These are phyloP conservation scores for Myotis vivesi DNA, from an alignment of 2,797 vertebrate species.

Conservation along the genomic window DNA sequence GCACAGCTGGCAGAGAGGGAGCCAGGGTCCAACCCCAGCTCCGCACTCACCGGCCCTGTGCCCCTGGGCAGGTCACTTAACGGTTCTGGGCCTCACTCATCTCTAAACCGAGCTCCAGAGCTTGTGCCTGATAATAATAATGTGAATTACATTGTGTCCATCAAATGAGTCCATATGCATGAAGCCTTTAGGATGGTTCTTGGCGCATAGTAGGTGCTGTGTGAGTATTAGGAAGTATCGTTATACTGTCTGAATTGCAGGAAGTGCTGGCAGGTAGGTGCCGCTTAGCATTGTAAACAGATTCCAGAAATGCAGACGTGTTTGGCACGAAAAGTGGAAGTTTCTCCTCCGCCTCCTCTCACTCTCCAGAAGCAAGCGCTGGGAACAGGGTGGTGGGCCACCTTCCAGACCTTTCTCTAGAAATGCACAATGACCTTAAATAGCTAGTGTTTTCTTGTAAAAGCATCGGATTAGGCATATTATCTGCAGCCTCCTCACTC, in stretches of 20 bases:
- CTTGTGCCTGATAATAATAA: too few species aligned
- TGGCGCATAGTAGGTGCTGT: neutral
- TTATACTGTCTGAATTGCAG: accelerated
- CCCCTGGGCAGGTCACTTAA: neutral
- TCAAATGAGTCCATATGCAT: neutral
- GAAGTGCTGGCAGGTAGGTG: neutral
- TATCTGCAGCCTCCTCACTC: neutral
- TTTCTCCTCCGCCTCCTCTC: neutral
- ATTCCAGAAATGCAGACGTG: neutral
- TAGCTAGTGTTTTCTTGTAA: neutral
- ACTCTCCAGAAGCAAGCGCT: neutral
- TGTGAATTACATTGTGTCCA: neutral
- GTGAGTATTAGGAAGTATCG: too few species aligned
- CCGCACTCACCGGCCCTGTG: neutral
- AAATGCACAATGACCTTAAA: neutral
- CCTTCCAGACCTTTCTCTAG: neutral
- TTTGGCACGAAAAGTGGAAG: neutral
- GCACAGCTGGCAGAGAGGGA: accelerated
- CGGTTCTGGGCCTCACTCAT: neutral
- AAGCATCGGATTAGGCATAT: accelerated
- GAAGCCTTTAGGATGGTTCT: neutral
- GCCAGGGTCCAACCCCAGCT: neutral
- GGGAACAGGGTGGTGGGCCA: neutral
- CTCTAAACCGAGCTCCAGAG: neutral
- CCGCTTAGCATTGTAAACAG: neutral